Evolutionary conservation across 2,113 vertebrate genomes (phyloP).

Genomic region (Turnix velox): DNA sequence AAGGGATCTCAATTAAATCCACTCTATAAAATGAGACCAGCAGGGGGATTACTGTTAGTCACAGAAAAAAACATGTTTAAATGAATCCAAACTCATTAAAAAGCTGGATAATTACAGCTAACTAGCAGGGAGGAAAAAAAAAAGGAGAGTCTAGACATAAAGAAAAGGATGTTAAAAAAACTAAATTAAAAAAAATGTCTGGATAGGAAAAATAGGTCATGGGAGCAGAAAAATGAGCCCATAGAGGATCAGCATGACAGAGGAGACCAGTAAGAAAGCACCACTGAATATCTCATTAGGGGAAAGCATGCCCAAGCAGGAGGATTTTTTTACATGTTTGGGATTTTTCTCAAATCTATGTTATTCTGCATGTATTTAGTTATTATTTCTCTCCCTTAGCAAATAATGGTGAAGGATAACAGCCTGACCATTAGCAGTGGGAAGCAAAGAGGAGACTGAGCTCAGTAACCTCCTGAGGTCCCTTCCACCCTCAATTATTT

Average conservation of each 20-base stretch:
- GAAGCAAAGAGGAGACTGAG: neutral
- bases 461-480: neutral
- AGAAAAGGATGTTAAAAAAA: neutral
- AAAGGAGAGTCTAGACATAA: neutral
- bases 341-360: neutral
- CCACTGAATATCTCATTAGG: neutral
- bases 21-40: neutral
- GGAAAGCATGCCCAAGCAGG: accelerated
- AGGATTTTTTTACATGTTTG: neutral
- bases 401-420: neutral
- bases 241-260: neutral
- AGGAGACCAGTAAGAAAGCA: neutral
- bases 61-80: neutral
- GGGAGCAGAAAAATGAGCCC: neutral
- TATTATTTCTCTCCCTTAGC: neutral
- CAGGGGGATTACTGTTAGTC: neutral
- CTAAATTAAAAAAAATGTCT: neutral
- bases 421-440: neutral
- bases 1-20: constrained; percentile 3
- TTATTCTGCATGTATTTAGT: neutral
- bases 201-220: neutral
- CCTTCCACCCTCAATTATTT: neutral
- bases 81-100: constrained; percentile 2
- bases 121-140: neutral
- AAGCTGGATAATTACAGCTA: neutral